Evolutionary conservation across 2,113 vertebrate genomes (phyloP), one percentile per base, ranked within the genome.

Genomic region (Martes martes): DNA sequence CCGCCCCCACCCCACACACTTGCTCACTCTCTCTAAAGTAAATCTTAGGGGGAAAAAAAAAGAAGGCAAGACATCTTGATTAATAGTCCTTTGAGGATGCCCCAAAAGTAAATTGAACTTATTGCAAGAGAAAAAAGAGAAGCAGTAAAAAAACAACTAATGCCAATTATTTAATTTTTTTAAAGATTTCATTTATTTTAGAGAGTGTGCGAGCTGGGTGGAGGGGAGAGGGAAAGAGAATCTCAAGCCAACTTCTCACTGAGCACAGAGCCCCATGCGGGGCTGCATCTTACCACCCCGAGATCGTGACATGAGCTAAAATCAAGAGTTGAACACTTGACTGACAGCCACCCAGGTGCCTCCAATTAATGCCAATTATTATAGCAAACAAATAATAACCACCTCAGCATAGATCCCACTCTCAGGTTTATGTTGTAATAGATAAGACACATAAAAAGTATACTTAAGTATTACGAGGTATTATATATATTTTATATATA

Each of bases 61-160:
- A 14, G 36, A 45, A 47, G 23, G 50, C 61, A 94, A 71, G 33
- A 57, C 26, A 26, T 14, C 55, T 85, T 76, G 33, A 91, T 82
- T 45, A 82, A 45, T 45, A 89, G 67, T 94, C 36, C 47, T 59
- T 71, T 89, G n/a, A 36, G 33, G 45, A 28, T 76, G 71, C 14
- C 52, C 65, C 42, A 92, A 89, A 94, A 96, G 7, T 50, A 94
- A 94, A 94, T 26, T 84, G 47, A 82, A 59, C 16, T 78, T 71
- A n/a, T 59, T 63, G 61, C 61, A 28, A 63, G 74, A 87, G 42
- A 50, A 67, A 92, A 55, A 42, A 26, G 69, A 89, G 84, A 90
- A 47, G 42, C 81, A 74, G 28, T 91, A 18, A 91, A 76, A 52
- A 91, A 89, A 90, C 45, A 93, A 36, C 24, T 36, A 69, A 76